These are phyloP conservation scores for Diacarnus erythraeanus DNA, from an alignment of 37 sponge, comb jelly and placozoan species.

Conservation along the genomic window DNA sequence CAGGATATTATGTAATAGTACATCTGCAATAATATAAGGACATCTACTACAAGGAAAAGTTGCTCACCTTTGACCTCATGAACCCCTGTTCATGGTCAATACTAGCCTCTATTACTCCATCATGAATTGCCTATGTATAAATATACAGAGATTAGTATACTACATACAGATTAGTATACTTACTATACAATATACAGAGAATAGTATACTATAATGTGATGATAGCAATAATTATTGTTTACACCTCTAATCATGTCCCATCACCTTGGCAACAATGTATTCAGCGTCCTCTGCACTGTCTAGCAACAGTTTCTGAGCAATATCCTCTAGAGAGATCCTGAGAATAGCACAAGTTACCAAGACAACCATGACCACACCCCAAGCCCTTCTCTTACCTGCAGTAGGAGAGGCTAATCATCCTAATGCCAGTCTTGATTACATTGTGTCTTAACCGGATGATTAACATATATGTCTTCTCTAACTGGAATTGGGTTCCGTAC, in stretches of 20 bases:
- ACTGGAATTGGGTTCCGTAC: constrained; percentile 66
- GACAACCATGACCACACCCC: background rate
- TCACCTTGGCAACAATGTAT: constrained; percentile 95
- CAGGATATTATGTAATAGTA: too few species aligned
- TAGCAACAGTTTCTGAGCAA: constrained; percentile 86
- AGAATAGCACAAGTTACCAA: too few species aligned
- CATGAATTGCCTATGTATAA: constrained; percentile 77
- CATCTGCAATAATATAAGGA: too few species aligned
- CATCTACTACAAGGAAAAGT: too few species aligned
- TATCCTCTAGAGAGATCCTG: constrained; percentile 87
- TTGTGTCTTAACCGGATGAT: constrained; percentile 90
- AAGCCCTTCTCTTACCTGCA: constrained; percentile 36
- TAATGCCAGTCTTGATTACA: constrained; percentile 98
- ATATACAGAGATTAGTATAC: too few species aligned
- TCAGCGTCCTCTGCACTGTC: constrained; percentile 96
- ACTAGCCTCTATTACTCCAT: constrained; percentile 91
- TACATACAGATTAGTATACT: too few species aligned
- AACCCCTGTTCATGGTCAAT: constrained; percentile 92
- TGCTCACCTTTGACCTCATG: constrained; percentile 81
- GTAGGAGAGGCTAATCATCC: constrained; percentile 82
- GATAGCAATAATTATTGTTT: background rate
- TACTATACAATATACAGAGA: background rate
- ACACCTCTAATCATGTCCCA: too few species aligned
- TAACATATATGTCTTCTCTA: constrained; percentile 88
- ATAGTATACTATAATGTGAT: background rate